Evolutionary conservation across 2,797 vertebrate species (phyloP).

Genomic region (Cryptoprocta ferox): DNA sequence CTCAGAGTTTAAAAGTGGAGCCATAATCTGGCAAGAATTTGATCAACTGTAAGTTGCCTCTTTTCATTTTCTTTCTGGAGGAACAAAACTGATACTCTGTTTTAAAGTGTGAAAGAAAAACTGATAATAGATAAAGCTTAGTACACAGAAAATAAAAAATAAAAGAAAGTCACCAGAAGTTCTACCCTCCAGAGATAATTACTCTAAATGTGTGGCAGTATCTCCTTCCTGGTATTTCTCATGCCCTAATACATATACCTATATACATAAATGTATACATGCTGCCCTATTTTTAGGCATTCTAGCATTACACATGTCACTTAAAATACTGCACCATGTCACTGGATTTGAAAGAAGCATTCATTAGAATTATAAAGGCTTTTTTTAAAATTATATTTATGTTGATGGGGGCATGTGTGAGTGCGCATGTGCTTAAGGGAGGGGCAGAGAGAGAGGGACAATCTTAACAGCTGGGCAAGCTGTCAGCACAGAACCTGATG

Average conservation of each 20-base stretch:
- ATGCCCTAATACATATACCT: not conserved
- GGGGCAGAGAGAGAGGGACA: too few relatives aligned
- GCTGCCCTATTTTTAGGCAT: not conserved
- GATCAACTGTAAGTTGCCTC: not conserved
- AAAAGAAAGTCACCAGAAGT: not conserved
- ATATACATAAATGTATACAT: not conserved
- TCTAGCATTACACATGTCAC: not conserved
- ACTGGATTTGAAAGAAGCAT: not conserved
- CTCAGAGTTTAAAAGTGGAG: not conserved
- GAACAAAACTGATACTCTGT: not conserved
- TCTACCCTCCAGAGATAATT: not conserved
- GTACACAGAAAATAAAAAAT: not conserved
- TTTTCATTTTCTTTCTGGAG: not conserved
- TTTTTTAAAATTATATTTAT: too few relatives aligned
- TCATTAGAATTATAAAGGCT: not conserved
- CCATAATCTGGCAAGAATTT: not conserved
- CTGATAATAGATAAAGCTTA: not conserved
- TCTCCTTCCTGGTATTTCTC: not conserved
- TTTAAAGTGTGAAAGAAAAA: conserved; percentile 27
- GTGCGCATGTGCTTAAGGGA: too few relatives aligned
- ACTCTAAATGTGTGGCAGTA: not conserved
- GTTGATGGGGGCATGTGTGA: too few relatives aligned
- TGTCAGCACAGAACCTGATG: too few relatives aligned
- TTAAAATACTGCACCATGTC: not conserved
- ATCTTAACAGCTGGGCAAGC: too few relatives aligned